These are phyloP conservation scores for Phalacrocorax pelagicus DNA, from an alignment of 2,113 vertebrate species.

Conservation along the genomic window DNA sequence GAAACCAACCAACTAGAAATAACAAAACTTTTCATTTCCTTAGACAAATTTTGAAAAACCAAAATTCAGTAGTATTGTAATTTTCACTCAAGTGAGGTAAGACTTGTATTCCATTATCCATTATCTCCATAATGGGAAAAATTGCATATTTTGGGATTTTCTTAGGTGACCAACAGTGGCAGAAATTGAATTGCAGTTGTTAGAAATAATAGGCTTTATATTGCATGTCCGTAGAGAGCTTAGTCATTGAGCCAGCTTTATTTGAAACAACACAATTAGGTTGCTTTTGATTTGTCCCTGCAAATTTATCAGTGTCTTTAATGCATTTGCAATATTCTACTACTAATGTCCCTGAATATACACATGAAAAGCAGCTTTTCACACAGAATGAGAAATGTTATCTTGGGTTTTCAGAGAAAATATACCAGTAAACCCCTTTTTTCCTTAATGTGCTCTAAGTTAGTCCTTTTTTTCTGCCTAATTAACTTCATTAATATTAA, in stretches of 20 bases:
- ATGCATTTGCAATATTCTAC: background rate
- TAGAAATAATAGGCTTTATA: background rate
- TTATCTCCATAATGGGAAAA: background rate
- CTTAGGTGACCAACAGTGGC: background rate
- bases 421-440: background rate
- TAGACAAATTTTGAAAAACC: background rate
- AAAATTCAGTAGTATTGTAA: background rate
- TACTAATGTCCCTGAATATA: background rate
- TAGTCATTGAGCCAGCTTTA: background rate
- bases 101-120: background rate
- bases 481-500: slow-evolving; percentile 40
- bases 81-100: background rate
- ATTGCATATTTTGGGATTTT: background rate
- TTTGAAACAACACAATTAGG: background rate
- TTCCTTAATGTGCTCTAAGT: background rate
- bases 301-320: background rate
- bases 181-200: background rate
- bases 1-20: background rate
- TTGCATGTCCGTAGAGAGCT: background rate
- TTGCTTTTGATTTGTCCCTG: slow-evolving; percentile 28
- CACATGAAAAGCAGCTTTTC: background rate
- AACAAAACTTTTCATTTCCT: background rate
- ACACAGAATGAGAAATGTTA: background rate
- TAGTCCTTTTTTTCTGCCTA: background rate
- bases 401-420: background rate